Conservation (phyloP, 1,140 invertebrate species). For the Agraylea sexmaculata region DNA sequence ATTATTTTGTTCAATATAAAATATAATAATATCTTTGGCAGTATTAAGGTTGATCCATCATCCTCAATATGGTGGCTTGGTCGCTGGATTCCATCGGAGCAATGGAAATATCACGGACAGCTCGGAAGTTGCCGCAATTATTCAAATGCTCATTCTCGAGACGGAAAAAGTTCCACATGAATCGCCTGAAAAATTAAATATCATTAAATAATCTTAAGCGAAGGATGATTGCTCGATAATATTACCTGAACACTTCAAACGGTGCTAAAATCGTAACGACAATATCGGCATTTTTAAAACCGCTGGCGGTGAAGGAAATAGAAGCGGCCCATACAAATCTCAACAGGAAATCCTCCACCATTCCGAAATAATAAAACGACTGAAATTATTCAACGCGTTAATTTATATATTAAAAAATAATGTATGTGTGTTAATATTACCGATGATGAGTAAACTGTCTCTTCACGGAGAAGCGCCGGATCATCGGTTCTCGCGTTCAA, state of each 20-base stretch:
- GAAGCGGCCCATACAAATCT: slow-evolving; percentile 90
- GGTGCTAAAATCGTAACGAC: slow-evolving; percentile 83
- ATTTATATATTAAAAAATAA: too few relatives aligned
- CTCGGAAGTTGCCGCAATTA: slow-evolving; percentile 98
- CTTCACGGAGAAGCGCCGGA: slow-evolving; percentile 60
- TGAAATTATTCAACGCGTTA: too few relatives aligned
- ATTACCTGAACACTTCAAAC: slow-evolving; percentile 87
- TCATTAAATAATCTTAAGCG: background rate
- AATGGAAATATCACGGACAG: slow-evolving; percentile 95
- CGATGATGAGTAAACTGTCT: slow-evolving; percentile 65
- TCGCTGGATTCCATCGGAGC: slow-evolving; percentile 91
- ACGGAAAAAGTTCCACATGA: slow-evolving; percentile 99
- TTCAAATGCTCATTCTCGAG: slow-evolving; percentile 99
- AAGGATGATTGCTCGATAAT: background rate
- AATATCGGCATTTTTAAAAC: slow-evolving; percentile 66
- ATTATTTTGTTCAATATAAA: too few relatives aligned
- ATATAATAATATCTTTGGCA: too few relatives aligned
- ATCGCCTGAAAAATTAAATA: slow-evolving; percentile 52
- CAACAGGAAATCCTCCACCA: slow-evolving; percentile 88
- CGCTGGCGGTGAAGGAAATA: slow-evolving; percentile 76
- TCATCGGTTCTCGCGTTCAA: slow-evolving; percentile 82
- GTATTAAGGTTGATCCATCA: too few relatives aligned
- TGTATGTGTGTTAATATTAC: slow-evolving; percentile 32
- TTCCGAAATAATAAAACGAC: slow-evolving; percentile 95
- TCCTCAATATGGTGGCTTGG: slow-evolving; percentile 77